Evolutionary conservation across 2,113 vertebrate genomes (phyloP).

Genomic region (Cygnus buccinator): DNA sequence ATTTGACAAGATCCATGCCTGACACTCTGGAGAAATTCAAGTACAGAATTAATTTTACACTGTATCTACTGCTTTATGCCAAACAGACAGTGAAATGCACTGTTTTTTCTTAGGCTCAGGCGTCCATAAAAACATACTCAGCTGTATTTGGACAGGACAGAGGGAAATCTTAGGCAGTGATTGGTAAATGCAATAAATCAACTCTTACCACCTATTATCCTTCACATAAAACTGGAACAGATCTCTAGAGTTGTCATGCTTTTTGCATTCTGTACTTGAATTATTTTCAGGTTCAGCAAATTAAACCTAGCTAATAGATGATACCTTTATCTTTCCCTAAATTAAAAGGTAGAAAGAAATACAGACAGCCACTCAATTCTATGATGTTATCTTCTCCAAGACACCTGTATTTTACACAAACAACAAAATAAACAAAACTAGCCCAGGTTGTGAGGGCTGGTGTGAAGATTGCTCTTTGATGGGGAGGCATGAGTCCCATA

Average conservation of each 20-base stretch:
- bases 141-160: background rate
- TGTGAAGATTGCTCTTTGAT: background rate
- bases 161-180: background rate
- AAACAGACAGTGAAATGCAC: background rate
- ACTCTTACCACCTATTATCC: background rate
- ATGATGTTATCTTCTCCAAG: background rate
- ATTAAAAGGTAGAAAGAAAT: background rate
- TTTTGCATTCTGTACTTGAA: background rate
- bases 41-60: slow-evolving; percentile 9
- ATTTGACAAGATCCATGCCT: slow-evolving; percentile 31
- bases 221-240: background rate
- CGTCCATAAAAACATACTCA: background rate
- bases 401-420: background rate
- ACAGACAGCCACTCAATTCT: background rate
- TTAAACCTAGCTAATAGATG: background rate
- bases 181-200: slow-evolving; percentile 4
- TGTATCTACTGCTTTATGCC: background rate
- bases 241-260: background rate
- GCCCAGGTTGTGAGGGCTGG: background rate
- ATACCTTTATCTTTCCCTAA: background rate
- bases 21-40: slow-evolving; percentile 10
- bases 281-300: background rate
- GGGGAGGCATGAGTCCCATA: background rate
- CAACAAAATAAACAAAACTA: background rate
- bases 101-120: background rate